Evolutionary conservation across 2,888 invertebrate genomes (phyloP).

Genomic region (Yponomeuta evonymella): DNA sequence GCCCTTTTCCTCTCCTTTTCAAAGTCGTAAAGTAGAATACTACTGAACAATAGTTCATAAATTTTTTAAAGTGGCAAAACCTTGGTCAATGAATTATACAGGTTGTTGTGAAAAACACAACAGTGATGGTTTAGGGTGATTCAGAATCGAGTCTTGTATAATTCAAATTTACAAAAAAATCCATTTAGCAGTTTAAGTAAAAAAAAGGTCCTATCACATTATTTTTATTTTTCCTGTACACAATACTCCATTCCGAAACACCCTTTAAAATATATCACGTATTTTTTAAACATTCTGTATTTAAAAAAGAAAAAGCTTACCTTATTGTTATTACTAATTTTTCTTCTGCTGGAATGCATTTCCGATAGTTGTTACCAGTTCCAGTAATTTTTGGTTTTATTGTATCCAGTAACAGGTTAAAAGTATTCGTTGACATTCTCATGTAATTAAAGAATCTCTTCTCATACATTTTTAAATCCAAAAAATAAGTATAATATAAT

Average conservation of each 20-base stretch:
- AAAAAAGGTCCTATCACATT: conserved; percentile 22
- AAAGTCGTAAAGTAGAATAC: conserved; percentile 24
- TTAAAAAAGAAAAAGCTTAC: conserved; percentile 17
- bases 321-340: too few relatives aligned
- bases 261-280: conserved; percentile 20
- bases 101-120: conserved; percentile 21
- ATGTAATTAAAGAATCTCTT: too few relatives aligned
- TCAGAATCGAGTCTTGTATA: conserved; percentile 19
- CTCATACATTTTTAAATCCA: too few relatives aligned
- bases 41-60: conserved; percentile 24
- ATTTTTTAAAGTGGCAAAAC: conserved; percentile 24
- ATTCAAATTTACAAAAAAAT: conserved; percentile 19
- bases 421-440: too few relatives aligned
- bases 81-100: conserved; percentile 22
- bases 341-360: too few relatives aligned
- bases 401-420: too few relatives aligned
- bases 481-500: too few relatives aligned
- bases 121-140: conserved; percentile 17
- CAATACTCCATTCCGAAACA: conserved; percentile 18
- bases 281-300: conserved; percentile 21
- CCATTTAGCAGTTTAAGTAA: conserved; percentile 16
- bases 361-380: too few relatives aligned
- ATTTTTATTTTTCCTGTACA: conserved; percentile 21
- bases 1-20: conserved; percentile 23
- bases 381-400: too few relatives aligned